A percentile compares a stretch with the other conserved stretches of the same genome.
Evolutionary conservation across 2,113 vertebrate species (phyloP).

Genomic region (Boulengeromyrus knoepffleri): DNA sequence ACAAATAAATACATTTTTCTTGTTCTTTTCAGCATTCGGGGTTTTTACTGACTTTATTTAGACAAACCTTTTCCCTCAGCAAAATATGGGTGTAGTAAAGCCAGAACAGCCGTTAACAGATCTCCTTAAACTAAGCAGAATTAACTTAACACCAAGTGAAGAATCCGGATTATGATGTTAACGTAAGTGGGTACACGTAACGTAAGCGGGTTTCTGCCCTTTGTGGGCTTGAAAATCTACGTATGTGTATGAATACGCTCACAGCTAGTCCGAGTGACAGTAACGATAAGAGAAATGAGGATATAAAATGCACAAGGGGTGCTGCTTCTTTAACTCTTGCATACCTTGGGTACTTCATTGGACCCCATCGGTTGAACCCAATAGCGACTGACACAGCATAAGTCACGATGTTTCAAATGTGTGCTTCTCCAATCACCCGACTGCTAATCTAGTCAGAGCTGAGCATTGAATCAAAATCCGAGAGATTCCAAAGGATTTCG

Average conservation of each 20-base stretch:
- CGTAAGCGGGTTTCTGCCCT: neutral
- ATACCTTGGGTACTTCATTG: neutral
- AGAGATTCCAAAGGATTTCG: neutral
- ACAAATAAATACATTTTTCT: neutral
- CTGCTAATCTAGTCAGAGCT: neutral
- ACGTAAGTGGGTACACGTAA: neutral
- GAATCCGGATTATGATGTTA: neutral
- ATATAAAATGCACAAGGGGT: neutral
- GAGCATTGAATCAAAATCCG: neutral
- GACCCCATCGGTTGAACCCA: neutral
- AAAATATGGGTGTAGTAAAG: neutral
- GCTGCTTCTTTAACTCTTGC: neutral
- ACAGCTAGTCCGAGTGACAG: neutral
- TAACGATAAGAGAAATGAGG: neutral
- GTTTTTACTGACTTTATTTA: neutral
- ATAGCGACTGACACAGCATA: neutral
- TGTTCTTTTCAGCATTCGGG: neutral
- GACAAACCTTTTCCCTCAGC: neutral
- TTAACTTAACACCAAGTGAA: neutral
- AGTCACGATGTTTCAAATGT: neutral
- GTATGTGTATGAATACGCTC: conserved; percentile 41
- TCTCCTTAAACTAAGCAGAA: neutral
- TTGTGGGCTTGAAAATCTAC: neutral
- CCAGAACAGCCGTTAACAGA: too few relatives aligned
- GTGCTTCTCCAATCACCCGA: neutral